Evolutionary conservation across 2,888 invertebrate genomes (phyloP).

Genomic region (Drosophila anomalipes): DNA sequence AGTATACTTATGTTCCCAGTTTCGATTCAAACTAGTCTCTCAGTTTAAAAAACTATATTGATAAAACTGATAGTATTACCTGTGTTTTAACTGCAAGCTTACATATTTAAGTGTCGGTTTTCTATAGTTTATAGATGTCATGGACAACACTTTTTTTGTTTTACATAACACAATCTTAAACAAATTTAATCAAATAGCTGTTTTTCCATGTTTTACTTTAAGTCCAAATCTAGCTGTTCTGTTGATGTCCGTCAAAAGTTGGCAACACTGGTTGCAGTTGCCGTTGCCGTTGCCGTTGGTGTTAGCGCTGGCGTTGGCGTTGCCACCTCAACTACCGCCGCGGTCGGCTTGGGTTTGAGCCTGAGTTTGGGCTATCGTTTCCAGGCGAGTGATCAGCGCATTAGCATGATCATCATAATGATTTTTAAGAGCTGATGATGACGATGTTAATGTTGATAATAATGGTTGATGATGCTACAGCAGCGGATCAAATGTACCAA

Average conservation of each 20-base stretch:
- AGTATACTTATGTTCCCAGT: not conserved
- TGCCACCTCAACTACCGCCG: conserved; percentile 26
- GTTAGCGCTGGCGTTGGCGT: conserved; percentile 17
- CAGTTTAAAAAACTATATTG: not conserved
- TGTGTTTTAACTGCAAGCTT: not conserved
- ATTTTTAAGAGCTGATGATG: conserved; percentile 21
- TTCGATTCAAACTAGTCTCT: not conserved
- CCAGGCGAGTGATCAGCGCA: conserved; percentile 72
- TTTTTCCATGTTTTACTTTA: not conserved
- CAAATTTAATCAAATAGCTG: not conserved
- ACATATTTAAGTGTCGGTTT: too few species aligned
- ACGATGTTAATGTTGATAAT: conserved; percentile 39
- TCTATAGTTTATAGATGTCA: not conserved
- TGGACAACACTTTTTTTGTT: not conserved
- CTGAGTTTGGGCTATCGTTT: conserved; percentile 54
- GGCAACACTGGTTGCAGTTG: not conserved
- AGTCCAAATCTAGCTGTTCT: not conserved
- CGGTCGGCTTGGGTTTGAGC: conserved; percentile 2
- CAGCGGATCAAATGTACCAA: conserved; percentile 32
- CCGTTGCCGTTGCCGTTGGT: conserved; percentile 16
- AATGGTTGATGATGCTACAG: conserved; percentile 42
- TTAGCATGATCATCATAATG: conserved; percentile 62
- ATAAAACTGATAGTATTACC: not conserved
- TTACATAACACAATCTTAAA: not conserved
- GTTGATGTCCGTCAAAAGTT: not conserved